phyloP scores from a whole-genome alignment of 2,888 invertebrate species.

The Pseudococcus jackbeardsleyi region DNA sequence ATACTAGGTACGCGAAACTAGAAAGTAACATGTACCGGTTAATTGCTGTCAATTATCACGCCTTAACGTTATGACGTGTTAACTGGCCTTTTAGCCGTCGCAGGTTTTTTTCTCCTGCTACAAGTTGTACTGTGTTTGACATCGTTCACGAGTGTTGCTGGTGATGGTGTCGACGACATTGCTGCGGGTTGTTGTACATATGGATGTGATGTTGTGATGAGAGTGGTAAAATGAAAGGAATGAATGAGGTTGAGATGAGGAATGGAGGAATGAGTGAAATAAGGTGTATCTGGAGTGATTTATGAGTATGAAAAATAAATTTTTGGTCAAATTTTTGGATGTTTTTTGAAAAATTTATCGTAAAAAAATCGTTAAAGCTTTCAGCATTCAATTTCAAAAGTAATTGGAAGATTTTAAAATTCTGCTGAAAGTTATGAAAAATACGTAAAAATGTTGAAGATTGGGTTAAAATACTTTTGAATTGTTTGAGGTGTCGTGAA shows the following conservation, averaged over 20 bases:
- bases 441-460: too few relatives aligned
- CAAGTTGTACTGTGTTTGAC: slow-evolving; percentile 3
- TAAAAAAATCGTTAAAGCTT: too few relatives aligned
- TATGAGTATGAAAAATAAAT: too few relatives aligned
- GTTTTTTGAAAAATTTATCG: too few relatives aligned
- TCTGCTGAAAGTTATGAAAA: too few relatives aligned
- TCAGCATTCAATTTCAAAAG: too few relatives aligned
- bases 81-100: slow-evolving; percentile 52
- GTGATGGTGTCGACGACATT: slow-evolving; percentile 3
- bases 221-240: not conserved
- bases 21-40: slow-evolving; percentile 55
- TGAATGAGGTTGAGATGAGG: not conserved
- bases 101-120: slow-evolving; percentile 6
- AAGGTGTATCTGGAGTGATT: not conserved
- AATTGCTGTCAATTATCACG: slow-evolving; percentile 56
- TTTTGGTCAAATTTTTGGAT: too few relatives aligned
- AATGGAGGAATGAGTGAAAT: not conserved
- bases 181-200: not conserved
- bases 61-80: slow-evolving; percentile 46
- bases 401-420: too few relatives aligned
- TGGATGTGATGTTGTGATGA: not conserved
- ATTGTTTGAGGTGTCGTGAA: too few relatives aligned
- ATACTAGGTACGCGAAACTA: slow-evolving; percentile 32
- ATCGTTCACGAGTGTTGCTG: slow-evolving; percentile 1
- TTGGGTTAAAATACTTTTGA: too few relatives aligned